Conservation (phyloP, 2,888 invertebrate genomes). For the Lasius platythorax region DNA sequence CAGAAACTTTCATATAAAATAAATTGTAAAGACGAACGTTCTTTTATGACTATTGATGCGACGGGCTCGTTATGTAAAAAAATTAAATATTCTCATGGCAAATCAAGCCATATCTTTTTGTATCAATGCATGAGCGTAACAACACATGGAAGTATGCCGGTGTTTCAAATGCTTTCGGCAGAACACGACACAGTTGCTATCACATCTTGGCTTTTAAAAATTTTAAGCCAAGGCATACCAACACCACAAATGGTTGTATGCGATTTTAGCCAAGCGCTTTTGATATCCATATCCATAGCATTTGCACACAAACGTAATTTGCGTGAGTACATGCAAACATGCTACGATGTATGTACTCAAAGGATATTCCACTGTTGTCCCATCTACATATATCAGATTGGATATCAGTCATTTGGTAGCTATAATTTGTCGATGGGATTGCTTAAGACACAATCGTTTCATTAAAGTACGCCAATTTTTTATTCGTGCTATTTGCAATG, state of each 20-base stretch:
- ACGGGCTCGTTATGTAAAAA: neutral
- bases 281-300: neutral
- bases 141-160: neutral
- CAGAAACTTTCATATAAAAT: neutral
- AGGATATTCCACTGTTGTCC: neutral
- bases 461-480: neutral
- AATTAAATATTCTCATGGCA: neutral
- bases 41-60: neutral
- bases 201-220: neutral
- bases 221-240: neutral
- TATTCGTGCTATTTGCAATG: neutral
- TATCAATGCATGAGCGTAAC: neutral
- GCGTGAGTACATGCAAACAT: neutral
- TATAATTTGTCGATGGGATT: slow-evolving; percentile 15
- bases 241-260: neutral
- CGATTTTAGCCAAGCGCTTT: neutral
- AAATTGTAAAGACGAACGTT: neutral
- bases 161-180: neutral
- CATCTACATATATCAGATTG: neutral
- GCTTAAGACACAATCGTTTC: neutral
- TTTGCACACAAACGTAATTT: neutral
- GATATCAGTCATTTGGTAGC: neutral
- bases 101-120: neutral
- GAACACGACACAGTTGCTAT: neutral
- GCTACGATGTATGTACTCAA: neutral